Evolutionary conservation across 2,888 invertebrate genomes (phyloP), one percentile per base, ranked within the genome.

Genomic region (Hipparchia sbordonii): DNA sequence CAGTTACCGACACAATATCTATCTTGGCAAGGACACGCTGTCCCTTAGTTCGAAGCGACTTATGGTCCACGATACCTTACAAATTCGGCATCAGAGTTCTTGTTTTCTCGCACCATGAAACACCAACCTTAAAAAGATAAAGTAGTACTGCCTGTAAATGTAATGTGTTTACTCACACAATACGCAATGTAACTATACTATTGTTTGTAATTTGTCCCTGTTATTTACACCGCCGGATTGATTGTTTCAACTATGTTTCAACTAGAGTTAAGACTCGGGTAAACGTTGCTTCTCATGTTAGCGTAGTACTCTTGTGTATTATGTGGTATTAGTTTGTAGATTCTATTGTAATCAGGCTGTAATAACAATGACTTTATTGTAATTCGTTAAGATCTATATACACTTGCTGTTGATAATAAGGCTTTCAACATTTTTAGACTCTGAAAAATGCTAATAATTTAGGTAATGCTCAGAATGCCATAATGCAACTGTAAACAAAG

Each of bases 211-310:
- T 69, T 69, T 62, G 45, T 54, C 12, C 60, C 60, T 48, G 61
- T 69, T 69, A 48, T 69, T 69, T 69, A 45, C 52, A 56, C 67
- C 54, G 13, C 61, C 1, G 57, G 52, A 52, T 69, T 69, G 69
- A 69, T 52, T 67, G 67, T 69, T 69, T 61, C 51, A 39, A 69
- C 61, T 61, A 61, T 52, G 65, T 65, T 51, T 52, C 65, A 61
- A 10, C 51, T 23, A 56, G 13, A 13, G 69, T 69, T 69, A 13
- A 61, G n/a, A 52, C 23, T 54, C 45, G 13, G 6, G 12, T 13
- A 54, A 13, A 69, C 9, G 61, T 61, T 61, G 48, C 13, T 60
- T 48, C 59, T 68, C 57, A 46, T 57, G 57, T 57, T 67, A 56
- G 56, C 67, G 8, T 33, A n/a, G 65, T 13, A 67, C 39, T 39